Evolutionary conservation across 2,113 vertebrate genomes (phyloP).

Genomic region (Formicarius rufipectus): DNA sequence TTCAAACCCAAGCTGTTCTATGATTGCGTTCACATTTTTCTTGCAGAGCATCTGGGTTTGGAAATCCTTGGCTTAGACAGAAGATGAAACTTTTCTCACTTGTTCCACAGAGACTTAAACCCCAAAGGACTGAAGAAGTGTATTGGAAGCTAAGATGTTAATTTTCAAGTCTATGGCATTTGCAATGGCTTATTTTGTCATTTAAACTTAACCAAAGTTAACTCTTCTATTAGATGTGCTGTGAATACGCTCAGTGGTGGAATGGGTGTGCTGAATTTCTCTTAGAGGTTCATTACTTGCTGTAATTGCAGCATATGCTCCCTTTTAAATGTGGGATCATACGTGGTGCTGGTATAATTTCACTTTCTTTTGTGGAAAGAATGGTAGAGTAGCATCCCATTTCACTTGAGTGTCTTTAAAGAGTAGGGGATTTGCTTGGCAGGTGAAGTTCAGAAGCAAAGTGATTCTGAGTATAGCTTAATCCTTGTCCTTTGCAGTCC

Average conservation of each 20-base stretch:
- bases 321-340: neutral
- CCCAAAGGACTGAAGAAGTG: neutral
- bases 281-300: neutral
- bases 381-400: neutral
- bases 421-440: neutral
- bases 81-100: neutral
- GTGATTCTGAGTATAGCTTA: neutral
- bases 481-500: neutral
- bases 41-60: neutral
- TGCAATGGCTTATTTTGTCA: neutral
- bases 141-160: neutral
- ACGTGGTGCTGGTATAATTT: neutral
- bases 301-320: accelerated
- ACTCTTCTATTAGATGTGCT: neutral
- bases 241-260: neutral
- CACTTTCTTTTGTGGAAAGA: neutral
- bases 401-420: neutral
- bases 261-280: neutral
- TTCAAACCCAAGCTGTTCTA: neutral
- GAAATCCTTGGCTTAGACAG: neutral
- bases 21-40: neutral
- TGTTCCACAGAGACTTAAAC: neutral
- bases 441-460: neutral
- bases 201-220: neutral
- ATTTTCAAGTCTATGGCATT: neutral